phyloP scores from a whole-genome alignment of 2,113 vertebrate species.

The Cryptoleucopteryx plumbea region DNA sequence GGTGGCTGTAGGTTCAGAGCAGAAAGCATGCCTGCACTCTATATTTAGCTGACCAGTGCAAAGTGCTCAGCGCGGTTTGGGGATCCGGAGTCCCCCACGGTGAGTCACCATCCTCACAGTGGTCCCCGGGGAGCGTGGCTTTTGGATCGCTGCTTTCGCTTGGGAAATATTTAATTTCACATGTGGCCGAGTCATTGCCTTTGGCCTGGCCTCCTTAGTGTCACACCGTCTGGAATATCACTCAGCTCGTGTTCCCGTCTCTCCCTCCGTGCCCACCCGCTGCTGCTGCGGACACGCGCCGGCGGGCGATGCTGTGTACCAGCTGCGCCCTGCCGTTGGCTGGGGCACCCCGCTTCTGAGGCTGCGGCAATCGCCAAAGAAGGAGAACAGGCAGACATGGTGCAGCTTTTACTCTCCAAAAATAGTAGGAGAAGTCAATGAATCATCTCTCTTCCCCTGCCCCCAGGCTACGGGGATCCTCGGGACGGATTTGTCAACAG shows the following conservation, averaged over 20 bases:
- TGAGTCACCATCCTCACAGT: background rate
- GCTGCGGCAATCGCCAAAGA: background rate
- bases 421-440: background rate
- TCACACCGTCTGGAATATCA: background rate
- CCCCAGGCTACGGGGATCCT: background rate
- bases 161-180: background rate
- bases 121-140: background rate
- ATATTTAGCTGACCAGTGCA: background rate
- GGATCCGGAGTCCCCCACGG: background rate
- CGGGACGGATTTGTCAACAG: background rate
- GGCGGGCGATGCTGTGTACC: background rate
- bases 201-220: background rate
- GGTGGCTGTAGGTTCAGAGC: background rate
- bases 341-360: background rate
- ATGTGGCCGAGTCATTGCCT: background rate
- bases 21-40: background rate
- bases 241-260: background rate
- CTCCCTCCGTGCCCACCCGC: background rate
- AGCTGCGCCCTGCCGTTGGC: background rate
- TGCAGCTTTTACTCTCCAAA: slow-evolving; percentile 4
- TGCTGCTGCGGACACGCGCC: rapidly evolving
- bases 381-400: background rate
- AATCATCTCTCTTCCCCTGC: background rate
- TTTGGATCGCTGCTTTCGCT: background rate
- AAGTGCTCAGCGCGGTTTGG: background rate